Evolutionary conservation across 2,113 vertebrate genomes (phyloP).

Genomic region (Oriolus oriolus): DNA sequence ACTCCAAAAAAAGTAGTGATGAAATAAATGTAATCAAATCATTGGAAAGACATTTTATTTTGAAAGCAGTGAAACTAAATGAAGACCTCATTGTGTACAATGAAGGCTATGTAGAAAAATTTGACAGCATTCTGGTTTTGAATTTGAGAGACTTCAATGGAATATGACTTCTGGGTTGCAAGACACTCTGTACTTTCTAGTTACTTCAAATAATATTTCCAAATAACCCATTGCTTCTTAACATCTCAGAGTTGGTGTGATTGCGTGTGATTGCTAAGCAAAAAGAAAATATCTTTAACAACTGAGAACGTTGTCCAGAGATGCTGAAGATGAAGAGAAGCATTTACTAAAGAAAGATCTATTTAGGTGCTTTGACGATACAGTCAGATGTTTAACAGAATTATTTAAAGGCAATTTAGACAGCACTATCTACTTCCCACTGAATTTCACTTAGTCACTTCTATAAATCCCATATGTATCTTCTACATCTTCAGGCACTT

Average conservation of each 20-base stretch:
- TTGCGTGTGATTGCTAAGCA: neutral
- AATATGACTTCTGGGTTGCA: neutral
- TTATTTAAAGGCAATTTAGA: conserved; percentile 34
- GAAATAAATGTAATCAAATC: neutral
- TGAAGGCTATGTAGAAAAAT: neutral
- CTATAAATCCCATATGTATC: neutral
- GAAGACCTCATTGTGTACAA: neutral
- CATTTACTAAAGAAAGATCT: neutral
- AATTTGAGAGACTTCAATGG: neutral
- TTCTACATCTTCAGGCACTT: neutral
- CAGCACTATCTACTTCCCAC: conserved; percentile 17
- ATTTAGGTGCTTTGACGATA: neutral
- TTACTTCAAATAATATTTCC: neutral
- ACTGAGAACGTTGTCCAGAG: neutral
- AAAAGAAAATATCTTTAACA: neutral
- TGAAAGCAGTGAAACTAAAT: neutral
- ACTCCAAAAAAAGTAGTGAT: neutral
- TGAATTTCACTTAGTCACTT: conserved; percentile 36
- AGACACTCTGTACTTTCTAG: neutral
- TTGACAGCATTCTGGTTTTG: neutral
- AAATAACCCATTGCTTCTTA: neutral
- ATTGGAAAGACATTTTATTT: neutral
- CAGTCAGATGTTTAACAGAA: conserved; percentile 20
- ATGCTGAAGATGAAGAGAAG: neutral
- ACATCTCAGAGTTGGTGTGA: neutral